phyloP scores from a whole-genome alignment of 2,797 vertebrate species.

The Sebastes vulpes region DNA sequence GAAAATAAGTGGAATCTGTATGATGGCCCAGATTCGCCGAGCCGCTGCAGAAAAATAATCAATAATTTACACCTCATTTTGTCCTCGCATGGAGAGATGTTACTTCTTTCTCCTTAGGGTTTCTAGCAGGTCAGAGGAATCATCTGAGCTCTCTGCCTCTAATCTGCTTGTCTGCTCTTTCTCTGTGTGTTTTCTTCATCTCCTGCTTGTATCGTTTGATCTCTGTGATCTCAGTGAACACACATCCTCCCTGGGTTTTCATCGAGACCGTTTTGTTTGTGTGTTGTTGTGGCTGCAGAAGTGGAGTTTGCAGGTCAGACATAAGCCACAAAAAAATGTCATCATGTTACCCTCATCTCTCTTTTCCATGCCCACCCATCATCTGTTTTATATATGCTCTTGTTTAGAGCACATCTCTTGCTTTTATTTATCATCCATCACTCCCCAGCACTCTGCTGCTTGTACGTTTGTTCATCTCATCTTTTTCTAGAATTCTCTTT shows the following conservation, averaged over 20 bases:
- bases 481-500: slow-evolving; percentile 11
- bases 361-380: background rate
- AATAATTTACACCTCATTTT: slow-evolving; percentile 52
- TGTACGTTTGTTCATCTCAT: background rate
- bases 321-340: background rate
- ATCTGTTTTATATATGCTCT: background rate
- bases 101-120: slow-evolving; percentile 10
- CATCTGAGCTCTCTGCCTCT: slow-evolving; percentile 1
- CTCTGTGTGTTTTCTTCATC: background rate
- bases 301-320: slow-evolving; percentile 13
- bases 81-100: slow-evolving; percentile 17
- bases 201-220: slow-evolving; percentile 10
- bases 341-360: background rate
- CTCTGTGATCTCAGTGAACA: slow-evolving; percentile 4
- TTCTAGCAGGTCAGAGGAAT: slow-evolving; percentile 26
- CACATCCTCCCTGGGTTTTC: background rate
- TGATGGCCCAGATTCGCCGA: slow-evolving; percentile 27
- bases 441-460: background rate
- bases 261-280: background rate
- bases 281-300: background rate
- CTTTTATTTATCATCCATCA: slow-evolving; percentile 7
- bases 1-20: slow-evolving; percentile 4
- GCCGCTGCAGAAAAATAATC: slow-evolving; percentile 41
- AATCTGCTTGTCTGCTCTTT: slow-evolving; percentile 11
- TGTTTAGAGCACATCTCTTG: background rate